A percentile compares a stretch with the other conserved stretches of the same genome.
Evolutionary conservation across 2,888 invertebrate genomes (phyloP).

Genomic region (Hypolimnas misippus): DNA sequence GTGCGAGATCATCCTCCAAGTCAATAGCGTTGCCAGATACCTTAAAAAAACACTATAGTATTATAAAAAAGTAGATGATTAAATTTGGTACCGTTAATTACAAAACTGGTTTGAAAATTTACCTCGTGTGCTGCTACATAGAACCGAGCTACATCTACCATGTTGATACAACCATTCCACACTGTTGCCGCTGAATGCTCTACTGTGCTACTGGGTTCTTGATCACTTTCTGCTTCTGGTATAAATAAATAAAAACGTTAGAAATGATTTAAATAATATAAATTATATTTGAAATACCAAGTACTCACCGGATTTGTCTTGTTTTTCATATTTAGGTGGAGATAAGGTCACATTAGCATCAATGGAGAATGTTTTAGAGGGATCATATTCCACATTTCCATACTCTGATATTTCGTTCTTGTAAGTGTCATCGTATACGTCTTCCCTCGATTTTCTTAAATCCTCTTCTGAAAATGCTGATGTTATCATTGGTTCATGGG

Average conservation of each 20-base stretch:
- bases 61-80: neutral
- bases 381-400: constrained; percentile 60
- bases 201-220: constrained; percentile 92
- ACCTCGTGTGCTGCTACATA: constrained; percentile 92
- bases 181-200: constrained; percentile 79
- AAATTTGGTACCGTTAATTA: neutral
- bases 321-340: constrained; percentile 55
- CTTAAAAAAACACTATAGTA: constrained; percentile 50
- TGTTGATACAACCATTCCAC: constrained; percentile 94
- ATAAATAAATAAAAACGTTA: constrained; percentile 20
- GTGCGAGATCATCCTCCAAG: constrained; percentile 88
- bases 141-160: constrained; percentile 96
- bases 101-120: neutral
- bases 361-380: constrained; percentile 62
- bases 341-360: constrained; percentile 58
- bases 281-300: neutral
- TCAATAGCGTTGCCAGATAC: constrained; percentile 86
- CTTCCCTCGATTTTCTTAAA: constrained; percentile 72
- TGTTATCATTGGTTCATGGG: constrained; percentile 80
- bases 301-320: constrained; percentile 66
- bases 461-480: constrained; percentile 79
- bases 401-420: constrained; percentile 63
- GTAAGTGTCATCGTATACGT: constrained; percentile 69
- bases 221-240: constrained; percentile 87
- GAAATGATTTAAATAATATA: neutral